Evolutionary conservation across 1,140 invertebrate genomes (phyloP).

Genomic region (Archivesica marissinica): DNA sequence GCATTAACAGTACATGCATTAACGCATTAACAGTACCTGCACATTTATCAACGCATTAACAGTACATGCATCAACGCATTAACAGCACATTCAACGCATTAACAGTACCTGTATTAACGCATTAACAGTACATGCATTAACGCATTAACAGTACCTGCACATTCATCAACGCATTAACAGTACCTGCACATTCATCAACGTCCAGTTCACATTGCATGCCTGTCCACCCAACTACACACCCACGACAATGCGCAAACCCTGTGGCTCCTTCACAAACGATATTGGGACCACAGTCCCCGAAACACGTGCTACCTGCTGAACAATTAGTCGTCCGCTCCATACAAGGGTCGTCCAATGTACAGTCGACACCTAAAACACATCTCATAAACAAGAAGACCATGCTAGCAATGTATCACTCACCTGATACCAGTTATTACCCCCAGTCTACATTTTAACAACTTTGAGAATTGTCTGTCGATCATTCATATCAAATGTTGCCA

Average conservation of each 20-base stretch:
- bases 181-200: constrained; percentile 27
- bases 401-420: too few relatives aligned
- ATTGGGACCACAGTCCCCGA: constrained; percentile 28
- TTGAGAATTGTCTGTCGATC: background rate
- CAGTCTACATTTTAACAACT: background rate
- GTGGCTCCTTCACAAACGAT: constrained; percentile 36
- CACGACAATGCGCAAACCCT: background rate
- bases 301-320: constrained; percentile 1
- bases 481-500: background rate
- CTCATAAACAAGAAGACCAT: too few relatives aligned
- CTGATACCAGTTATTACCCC: too few relatives aligned
- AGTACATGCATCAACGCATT: too few relatives aligned
- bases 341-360: constrained; percentile 36
- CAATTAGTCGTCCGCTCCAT: constrained; percentile 6
- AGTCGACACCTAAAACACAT: constrained; percentile 5
- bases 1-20: too few relatives aligned
- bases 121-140: too few relatives aligned
- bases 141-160: too few relatives aligned
- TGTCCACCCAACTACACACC: constrained; percentile 20
- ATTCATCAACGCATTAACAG: background rate
- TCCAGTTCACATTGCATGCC: constrained; percentile 35
- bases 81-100: too few relatives aligned
- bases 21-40: too few relatives aligned
- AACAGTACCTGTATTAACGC: too few relatives aligned
- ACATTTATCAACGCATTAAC: too few relatives aligned